Percentiles rank a stretch among this genome's conserved stretches.
These are phyloP conservation scores for Artibeus lituratus DNA, from an alignment of 2,797 vertebrate species.

Conservation along the genomic window DNA sequence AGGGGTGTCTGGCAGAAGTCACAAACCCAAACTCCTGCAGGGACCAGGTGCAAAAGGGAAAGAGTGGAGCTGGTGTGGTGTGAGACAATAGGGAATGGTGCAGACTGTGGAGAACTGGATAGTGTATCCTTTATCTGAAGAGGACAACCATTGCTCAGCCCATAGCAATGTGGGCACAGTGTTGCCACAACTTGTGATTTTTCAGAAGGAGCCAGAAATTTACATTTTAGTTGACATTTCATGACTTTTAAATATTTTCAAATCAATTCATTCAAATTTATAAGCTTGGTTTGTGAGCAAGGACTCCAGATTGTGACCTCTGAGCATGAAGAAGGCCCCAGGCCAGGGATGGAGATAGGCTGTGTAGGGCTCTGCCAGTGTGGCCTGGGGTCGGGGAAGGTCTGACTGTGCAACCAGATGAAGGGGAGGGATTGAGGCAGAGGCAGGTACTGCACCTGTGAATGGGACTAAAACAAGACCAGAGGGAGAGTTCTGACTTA, in stretches of 20 bases:
- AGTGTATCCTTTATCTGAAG: neutral
- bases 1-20: neutral
- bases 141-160: fast-evolving
- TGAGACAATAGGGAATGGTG: neutral
- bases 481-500: neutral
- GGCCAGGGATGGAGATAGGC: neutral
- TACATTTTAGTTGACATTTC: neutral
- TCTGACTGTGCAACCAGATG: neutral
- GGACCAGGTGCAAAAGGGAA: neutral
- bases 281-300: neutral
- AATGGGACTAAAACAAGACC: neutral
- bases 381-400: neutral
- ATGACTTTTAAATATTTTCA: neutral
- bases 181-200: neutral
- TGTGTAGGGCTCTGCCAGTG: neutral
- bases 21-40: neutral
- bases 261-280: neutral
- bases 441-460: neutral
- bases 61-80: neutral
- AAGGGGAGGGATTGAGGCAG: no score
- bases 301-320: neutral
- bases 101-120: neutral
- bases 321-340: neutral
- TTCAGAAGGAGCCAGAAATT: neutral
- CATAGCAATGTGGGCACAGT: neutral